These are phyloP conservation scores for Anguilla marmorata DNA, from an alignment of 2,797 vertebrate genomes.

Conservation along the genomic window DNA sequence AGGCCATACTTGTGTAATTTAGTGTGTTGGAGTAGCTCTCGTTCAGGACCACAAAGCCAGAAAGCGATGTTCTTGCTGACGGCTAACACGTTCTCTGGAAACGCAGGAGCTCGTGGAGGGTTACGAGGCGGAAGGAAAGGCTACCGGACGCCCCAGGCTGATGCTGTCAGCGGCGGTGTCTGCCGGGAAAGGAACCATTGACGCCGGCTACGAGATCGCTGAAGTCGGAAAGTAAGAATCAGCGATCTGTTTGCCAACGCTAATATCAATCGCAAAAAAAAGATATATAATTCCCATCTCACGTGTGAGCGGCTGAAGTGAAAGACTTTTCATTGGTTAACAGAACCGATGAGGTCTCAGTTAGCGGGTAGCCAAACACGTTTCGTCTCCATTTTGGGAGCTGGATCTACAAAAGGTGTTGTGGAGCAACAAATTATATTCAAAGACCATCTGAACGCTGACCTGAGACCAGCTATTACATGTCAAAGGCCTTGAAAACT, in stretches of 20 bases:
- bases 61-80: not conserved
- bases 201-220: conserved; percentile 63
- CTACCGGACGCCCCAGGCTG: conserved; percentile 46
- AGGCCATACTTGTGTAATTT: not conserved
- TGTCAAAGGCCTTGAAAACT: not conserved
- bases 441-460: not conserved
- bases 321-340: not conserved
- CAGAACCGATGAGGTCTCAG: not conserved
- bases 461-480: not conserved
- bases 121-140: conserved; percentile 57
- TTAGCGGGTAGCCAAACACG: not conserved
- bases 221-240: conserved; percentile 63
- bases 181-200: conserved; percentile 41
- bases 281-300: not conserved
- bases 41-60: not conserved
- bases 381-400: not conserved
- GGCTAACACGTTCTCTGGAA: not conserved
- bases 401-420: not conserved
- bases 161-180: conserved; percentile 63
- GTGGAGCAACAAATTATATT: not conserved
- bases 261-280: not conserved
- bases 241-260: too few species aligned
- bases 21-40: not conserved
- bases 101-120: conserved; percentile 61
- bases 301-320: not conserved